phyloP scores from a whole-genome alignment of 2,797 vertebrate genomes.

The Muscicapa striata region DNA sequence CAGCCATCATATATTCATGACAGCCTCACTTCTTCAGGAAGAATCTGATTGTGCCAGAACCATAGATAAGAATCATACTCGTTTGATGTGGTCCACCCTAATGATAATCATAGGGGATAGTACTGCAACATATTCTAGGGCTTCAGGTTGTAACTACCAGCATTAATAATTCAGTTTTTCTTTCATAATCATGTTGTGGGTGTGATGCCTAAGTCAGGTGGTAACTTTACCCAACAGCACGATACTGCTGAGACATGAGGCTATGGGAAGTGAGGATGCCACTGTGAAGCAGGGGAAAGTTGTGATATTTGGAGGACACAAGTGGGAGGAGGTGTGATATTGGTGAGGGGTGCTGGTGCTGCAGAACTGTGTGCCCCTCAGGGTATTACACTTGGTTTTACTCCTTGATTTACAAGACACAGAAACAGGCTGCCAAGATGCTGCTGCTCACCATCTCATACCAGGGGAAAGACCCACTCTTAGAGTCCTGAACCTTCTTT shows the following conservation, averaged over 20 bases:
- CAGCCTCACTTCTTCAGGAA: background rate
- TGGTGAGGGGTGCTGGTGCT: background rate
- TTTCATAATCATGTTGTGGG: background rate
- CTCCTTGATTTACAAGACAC: background rate
- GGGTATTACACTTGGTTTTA: background rate
- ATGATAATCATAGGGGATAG: background rate
- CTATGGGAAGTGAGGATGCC: background rate
- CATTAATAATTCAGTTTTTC: background rate
- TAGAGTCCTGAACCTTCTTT: background rate
- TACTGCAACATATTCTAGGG: background rate
- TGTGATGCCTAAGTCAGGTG: background rate
- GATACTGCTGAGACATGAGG: accelerated
- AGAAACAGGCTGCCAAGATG: background rate
- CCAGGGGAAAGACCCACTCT: background rate
- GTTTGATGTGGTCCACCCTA: background rate
- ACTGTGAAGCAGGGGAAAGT: background rate
- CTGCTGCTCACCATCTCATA: background rate
- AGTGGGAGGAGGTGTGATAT: background rate
- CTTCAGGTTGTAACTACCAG: background rate
- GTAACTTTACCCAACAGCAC: background rate
- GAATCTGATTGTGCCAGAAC: background rate
- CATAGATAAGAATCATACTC: background rate
- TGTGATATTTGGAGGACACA: background rate
- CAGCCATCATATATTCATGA: background rate
- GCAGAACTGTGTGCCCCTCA: background rate